phyloP scores from a whole-genome alignment of 1,140 invertebrate genomes.

The Drosophila pruinosa region DNA sequence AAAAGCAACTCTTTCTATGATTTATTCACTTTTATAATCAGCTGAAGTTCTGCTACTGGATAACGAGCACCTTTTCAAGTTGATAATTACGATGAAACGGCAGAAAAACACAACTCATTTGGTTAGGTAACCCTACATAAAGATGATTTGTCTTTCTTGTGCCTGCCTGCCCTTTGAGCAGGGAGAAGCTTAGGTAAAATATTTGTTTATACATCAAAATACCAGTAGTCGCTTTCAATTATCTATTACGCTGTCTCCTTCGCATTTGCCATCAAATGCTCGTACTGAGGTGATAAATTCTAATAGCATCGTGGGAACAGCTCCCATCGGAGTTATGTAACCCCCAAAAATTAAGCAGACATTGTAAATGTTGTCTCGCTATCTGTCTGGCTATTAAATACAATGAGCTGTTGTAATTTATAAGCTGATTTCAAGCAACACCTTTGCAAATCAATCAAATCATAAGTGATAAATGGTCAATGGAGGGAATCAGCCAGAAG shows the following conservation, averaged over 20 bases:
- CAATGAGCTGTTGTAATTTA: slow-evolving; percentile 70
- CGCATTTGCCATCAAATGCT: not conserved
- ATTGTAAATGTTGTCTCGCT: slow-evolving; percentile 44
- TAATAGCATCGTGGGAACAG: slow-evolving; percentile 69
- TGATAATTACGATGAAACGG: slow-evolving; percentile 78
- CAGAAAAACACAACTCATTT: slow-evolving; percentile 66
- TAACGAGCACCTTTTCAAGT: slow-evolving; percentile 76
- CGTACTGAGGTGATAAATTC: slow-evolving; percentile 45
- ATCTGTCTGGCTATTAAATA: slow-evolving; percentile 59
- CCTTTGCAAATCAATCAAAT: slow-evolving; percentile 65
- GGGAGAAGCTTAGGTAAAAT: slow-evolving; percentile 62
- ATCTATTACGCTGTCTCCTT: not conserved
- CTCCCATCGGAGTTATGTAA: slow-evolving; percentile 58
- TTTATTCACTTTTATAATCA: slow-evolving; percentile 70
- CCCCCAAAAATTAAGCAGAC: not conserved
- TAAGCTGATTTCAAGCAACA: slow-evolving; percentile 60
- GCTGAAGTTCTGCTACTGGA: slow-evolving; percentile 30
- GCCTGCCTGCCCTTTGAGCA: slow-evolving; percentile 1
- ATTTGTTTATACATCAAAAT: slow-evolving; percentile 77
- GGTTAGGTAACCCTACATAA: slow-evolving; percentile 40
- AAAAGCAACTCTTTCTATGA: slow-evolving; percentile 17
- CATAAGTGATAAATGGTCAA: slow-evolving; percentile 7
- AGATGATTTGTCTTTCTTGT: slow-evolving; percentile 54
- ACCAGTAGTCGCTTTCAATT: slow-evolving; percentile 78
- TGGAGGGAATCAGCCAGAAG: slow-evolving; percentile 14